A percentile compares a stretch with the other conserved stretches of the same genome.
Conservation (phyloP, 2,888 invertebrate species). For the Phengaris alcon region DNA sequence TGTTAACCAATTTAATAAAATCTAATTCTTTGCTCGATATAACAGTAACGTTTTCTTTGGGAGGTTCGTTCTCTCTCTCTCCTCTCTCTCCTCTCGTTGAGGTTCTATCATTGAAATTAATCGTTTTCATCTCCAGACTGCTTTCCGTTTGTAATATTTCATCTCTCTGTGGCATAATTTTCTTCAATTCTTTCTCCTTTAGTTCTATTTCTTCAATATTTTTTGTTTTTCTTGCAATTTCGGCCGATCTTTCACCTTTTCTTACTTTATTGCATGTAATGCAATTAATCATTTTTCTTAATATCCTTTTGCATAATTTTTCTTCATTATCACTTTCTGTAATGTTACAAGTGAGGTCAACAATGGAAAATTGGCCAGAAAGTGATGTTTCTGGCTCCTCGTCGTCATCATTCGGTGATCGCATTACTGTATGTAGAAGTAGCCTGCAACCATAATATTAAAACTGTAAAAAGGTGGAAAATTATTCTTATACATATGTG, state of each 20-base stretch:
- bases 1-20: slow-evolving; percentile 52
- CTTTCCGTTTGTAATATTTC: slow-evolving; percentile 59
- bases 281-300: slow-evolving; percentile 35
- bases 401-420: slow-evolving; percentile 56
- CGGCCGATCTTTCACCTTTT: slow-evolving; percentile 33
- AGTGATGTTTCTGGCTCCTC: slow-evolving; percentile 43
- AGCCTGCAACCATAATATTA: slow-evolving; percentile 47
- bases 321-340: slow-evolving; percentile 30
- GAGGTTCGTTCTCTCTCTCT: too few species aligned
- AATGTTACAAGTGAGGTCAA: slow-evolving; percentile 38
- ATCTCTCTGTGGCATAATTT: slow-evolving; percentile 45
- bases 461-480: too few species aligned
- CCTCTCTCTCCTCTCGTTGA: too few species aligned
- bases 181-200: slow-evolving; percentile 54
- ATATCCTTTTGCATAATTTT: slow-evolving; percentile 32
- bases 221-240: slow-evolving; percentile 27
- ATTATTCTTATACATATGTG: too few species aligned
- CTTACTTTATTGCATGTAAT: slow-evolving; percentile 41
- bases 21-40: slow-evolving; percentile 49
- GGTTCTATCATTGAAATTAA: background rate
- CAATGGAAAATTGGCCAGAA: slow-evolving; percentile 43
- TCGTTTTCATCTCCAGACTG: slow-evolving; percentile 50
- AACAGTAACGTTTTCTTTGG: slow-evolving; percentile 17
- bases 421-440: slow-evolving; percentile 61
- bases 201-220: slow-evolving; percentile 42